These are phyloP conservation scores for Ennomos quercinarius DNA, from an alignment of 2,888 invertebrate species.

Conservation along the genomic window DNA sequence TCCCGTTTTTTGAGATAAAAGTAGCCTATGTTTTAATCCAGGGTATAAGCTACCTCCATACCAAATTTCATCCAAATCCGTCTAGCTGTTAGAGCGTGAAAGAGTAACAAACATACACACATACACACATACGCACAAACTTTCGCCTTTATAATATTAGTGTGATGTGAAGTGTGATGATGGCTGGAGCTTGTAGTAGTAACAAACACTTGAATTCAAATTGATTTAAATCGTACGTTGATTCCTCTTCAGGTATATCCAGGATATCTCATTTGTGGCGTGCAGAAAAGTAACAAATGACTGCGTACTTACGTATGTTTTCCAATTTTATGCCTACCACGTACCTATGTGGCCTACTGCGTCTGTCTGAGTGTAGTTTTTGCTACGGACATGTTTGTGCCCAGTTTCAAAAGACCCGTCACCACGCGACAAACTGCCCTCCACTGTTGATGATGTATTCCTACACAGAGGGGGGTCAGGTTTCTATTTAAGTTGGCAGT, in stretches of 20 bases:
- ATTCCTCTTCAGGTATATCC: conserved; percentile 71
- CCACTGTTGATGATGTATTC: conserved; percentile 16
- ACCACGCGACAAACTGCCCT: conserved; percentile 41
- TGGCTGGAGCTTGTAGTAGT: too few relatives aligned
- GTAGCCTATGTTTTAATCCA: too few relatives aligned
- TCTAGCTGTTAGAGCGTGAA: too few relatives aligned
- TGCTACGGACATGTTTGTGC: conserved; percentile 53
- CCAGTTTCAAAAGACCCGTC: conserved; percentile 59
- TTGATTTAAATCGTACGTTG: conserved; percentile 65
- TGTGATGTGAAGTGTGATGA: too few relatives aligned
- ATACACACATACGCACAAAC: too few relatives aligned
- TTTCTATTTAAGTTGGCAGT: conserved; percentile 50
- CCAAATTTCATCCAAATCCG: too few relatives aligned
- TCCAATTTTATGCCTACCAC: conserved; percentile 82
- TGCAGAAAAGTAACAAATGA: conserved; percentile 62
- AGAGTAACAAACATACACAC: too few relatives aligned
- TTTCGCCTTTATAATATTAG: too few relatives aligned
- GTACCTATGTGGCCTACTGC: conserved; percentile 39
- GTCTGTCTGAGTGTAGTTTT: conserved; percentile 68
- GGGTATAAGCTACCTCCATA: too few relatives aligned
- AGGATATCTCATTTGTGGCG: conserved; percentile 80
- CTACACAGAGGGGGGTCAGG: conserved; percentile 43
- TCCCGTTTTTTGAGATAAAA: too few relatives aligned
- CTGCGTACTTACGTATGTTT: conserved; percentile 76
- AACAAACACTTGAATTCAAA: too few relatives aligned